phyloP scores from a whole-genome alignment of 2,888 invertebrate species.

The Therioaphis trifolii region DNA sequence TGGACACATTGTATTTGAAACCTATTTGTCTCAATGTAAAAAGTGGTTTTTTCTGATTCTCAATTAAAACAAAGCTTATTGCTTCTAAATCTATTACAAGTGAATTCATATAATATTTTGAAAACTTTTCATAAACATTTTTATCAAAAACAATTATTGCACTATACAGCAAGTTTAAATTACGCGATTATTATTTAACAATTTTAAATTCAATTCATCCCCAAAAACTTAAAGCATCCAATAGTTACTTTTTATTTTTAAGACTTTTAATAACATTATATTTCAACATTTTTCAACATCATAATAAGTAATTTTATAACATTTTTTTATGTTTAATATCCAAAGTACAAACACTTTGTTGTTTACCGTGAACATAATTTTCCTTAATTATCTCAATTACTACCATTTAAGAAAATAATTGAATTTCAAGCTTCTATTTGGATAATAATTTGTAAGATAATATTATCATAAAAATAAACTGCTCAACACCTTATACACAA shows the following conservation, averaged over 20 bases:
- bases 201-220: too few species aligned
- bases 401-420: neutral
- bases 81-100: too few species aligned
- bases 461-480: slow-evolving; percentile 28
- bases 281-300: neutral
- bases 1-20: too few species aligned
- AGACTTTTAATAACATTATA: neutral
- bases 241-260: neutral
- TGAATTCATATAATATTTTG: too few species aligned
- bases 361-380: neutral
- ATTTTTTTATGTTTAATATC: slow-evolving; percentile 1
- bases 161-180: too few species aligned
- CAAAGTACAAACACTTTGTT: neutral
- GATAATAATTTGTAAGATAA: neutral
- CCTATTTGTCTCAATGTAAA: too few species aligned
- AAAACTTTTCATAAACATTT: too few species aligned
- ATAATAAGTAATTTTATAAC: neutral
- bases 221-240: neutral
- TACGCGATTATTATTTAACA: too few species aligned
- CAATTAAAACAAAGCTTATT: too few species aligned
- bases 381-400: slow-evolving; percentile 7
- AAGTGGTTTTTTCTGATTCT: too few species aligned
- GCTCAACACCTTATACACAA: neutral
- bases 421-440: neutral
- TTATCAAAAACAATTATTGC: too few species aligned